phyloP scores from a whole-genome alignment of 2,888 invertebrate species.

The Chymomyza amoena region DNA sequence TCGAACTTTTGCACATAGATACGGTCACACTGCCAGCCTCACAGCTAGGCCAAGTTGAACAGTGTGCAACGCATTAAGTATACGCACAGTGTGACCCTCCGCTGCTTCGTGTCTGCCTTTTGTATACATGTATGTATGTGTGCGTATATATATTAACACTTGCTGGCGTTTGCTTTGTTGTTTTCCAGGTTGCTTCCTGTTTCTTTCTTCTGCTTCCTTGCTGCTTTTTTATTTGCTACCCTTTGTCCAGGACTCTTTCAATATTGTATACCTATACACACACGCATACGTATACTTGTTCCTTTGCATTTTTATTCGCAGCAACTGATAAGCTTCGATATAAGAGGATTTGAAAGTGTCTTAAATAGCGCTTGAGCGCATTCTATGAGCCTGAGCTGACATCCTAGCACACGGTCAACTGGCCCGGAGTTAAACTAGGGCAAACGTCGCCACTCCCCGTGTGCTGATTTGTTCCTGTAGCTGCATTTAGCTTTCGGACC shows the following conservation, averaged over 20 bases:
- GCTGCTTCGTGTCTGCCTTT: not conserved
- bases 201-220: conserved; percentile 5
- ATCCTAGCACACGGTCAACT: not conserved
- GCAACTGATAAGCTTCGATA: conserved; percentile 56
- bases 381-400: conserved; percentile 43
- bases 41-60: not conserved
- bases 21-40: not conserved
- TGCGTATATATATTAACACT: not conserved
- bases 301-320: conserved; percentile 37
- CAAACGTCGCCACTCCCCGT: not conserved
- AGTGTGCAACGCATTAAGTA: not conserved
- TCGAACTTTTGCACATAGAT: not conserved
- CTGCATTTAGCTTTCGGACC: not conserved
- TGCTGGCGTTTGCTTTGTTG: conserved; percentile 24
- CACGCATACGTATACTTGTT: conserved; percentile 1
- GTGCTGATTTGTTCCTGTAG: not conserved
- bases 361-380: conserved; percentile 57
- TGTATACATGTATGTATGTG: no score
- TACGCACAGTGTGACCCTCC: not conserved
- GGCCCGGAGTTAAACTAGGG: not conserved
- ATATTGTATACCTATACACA: not conserved
- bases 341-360: conserved; percentile 57
- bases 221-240: conserved; percentile 8
- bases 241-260: conserved; percentile 16
- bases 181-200: conserved; percentile 11